Conservation (phyloP, 2,797 vertebrate species). For the Sebastiscus albofasciatus region DNA sequence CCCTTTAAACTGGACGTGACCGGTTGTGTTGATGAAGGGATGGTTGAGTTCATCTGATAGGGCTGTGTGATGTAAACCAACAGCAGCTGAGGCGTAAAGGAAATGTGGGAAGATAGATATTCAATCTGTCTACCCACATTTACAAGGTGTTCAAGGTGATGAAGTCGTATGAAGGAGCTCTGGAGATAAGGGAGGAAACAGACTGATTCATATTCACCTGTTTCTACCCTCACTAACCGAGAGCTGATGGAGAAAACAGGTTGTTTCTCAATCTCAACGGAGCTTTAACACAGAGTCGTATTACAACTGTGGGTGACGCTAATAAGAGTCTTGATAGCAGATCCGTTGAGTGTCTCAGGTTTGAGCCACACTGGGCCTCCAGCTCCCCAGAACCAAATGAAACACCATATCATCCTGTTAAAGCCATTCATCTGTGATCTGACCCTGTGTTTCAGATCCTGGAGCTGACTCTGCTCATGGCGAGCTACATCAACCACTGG, state of each 20-base stretch:
- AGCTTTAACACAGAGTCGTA: conserved; percentile 22
- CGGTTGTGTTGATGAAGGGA: background rate
- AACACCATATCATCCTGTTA: conserved; percentile 22
- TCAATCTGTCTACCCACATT: no score
- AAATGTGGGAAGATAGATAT: background rate
- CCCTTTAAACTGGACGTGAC: background rate
- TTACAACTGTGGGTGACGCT: conserved; percentile 37
- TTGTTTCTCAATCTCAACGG: conserved; percentile 23
- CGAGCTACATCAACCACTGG: conserved; percentile 94
- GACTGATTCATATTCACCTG: background rate
- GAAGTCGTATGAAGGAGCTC: background rate
- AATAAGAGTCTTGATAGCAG: conserved; percentile 15
- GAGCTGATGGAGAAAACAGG: conserved; percentile 54
- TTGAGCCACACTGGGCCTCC: background rate
- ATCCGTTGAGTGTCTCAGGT: conserved; percentile 31
- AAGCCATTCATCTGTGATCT: conserved; percentile 18
- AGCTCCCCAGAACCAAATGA: conserved; percentile 48
- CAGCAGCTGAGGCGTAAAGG: background rate
- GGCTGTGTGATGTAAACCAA: background rate
- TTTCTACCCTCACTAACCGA: background rate
- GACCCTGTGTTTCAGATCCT: conserved; percentile 84
- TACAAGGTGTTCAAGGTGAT: background rate
- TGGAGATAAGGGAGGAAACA: conserved; percentile 8
- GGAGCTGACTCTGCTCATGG: conserved; percentile 92
- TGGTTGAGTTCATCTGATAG: background rate